Evolutionary conservation across 2,113 vertebrate genomes (phyloP).

Genomic region (Pelecanus crispus): DNA sequence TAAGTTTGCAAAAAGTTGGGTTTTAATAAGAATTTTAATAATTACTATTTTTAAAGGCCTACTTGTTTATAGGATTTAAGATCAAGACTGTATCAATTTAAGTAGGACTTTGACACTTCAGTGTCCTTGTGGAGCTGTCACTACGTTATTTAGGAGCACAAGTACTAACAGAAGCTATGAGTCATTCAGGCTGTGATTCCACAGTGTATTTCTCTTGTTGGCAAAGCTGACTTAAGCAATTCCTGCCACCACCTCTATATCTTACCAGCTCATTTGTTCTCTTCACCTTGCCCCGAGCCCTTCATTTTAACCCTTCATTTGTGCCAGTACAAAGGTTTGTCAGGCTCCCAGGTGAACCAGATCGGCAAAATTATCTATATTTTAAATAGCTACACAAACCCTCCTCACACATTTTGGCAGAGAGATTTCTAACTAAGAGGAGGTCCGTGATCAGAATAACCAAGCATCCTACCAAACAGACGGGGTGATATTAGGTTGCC

Average conservation of each 20-base stretch:
- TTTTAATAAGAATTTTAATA: neutral
- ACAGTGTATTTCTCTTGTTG: slow-evolving; percentile 29
- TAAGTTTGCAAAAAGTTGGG: neutral
- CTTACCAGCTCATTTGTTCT: slow-evolving; percentile 1
- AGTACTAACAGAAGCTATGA: slow-evolving; percentile 37
- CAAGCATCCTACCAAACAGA: neutral
- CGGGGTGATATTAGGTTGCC: neutral
- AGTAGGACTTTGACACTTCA: neutral
- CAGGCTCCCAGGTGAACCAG: neutral
- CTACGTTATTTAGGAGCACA: slow-evolving; percentile 15
- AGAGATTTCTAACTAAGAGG: neutral
- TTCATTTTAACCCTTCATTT: neutral
- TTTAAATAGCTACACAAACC: neutral
- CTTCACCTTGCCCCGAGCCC: slow-evolving; percentile 28
- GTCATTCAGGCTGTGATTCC: slow-evolving; percentile 43
- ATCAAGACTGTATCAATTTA: neutral
- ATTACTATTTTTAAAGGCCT: neutral
- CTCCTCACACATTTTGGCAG: neutral
- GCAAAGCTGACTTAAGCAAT: slow-evolving; percentile 50
- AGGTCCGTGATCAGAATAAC: neutral
- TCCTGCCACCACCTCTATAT: slow-evolving; percentile 7
- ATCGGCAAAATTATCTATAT: neutral
- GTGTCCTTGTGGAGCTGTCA: slow-evolving; percentile 42
- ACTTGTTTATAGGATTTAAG: neutral
- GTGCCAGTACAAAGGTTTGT: neutral